Conservation (phyloP, 2,797 vertebrate genomes). For the Lepilemur septentrionalis region DNA sequence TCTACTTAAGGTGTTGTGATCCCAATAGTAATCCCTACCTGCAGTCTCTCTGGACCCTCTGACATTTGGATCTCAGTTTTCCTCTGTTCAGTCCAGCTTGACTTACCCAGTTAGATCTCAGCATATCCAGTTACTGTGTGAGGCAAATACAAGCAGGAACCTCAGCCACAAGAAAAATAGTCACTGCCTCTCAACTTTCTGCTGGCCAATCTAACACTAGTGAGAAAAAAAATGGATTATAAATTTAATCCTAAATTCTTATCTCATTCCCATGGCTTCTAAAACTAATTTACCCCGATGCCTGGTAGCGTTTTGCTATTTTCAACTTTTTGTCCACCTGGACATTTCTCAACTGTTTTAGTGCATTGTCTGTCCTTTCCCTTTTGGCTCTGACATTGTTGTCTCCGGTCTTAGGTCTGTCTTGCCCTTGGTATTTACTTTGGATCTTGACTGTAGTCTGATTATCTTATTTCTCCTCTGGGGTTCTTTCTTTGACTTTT, state of each 20-base stretch:
- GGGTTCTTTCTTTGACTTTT: neutral
- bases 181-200: neutral
- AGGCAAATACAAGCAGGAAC: neutral
- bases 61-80: neutral
- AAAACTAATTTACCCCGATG: neutral
- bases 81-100: neutral
- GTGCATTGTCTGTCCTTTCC: neutral
- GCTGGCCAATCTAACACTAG: neutral
- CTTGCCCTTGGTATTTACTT: constrained; percentile 10
- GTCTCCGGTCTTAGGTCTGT: neutral
- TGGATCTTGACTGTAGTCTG: neutral
- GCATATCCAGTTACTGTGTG: neutral
- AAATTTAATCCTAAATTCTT: neutral
- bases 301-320: neutral
- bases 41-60: neutral
- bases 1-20: neutral
- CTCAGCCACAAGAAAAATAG: neutral
- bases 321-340: neutral
- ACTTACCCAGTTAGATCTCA: neutral
- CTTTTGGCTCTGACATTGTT: neutral
- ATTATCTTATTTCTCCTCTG: neutral
- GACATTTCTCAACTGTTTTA: neutral
- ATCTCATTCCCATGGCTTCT: neutral
- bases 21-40: neutral
- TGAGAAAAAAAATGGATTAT: neutral